These are phyloP conservation scores for Taurulus bubalis DNA, from an alignment of 2,113 vertebrate genomes.

Conservation along the genomic window DNA sequence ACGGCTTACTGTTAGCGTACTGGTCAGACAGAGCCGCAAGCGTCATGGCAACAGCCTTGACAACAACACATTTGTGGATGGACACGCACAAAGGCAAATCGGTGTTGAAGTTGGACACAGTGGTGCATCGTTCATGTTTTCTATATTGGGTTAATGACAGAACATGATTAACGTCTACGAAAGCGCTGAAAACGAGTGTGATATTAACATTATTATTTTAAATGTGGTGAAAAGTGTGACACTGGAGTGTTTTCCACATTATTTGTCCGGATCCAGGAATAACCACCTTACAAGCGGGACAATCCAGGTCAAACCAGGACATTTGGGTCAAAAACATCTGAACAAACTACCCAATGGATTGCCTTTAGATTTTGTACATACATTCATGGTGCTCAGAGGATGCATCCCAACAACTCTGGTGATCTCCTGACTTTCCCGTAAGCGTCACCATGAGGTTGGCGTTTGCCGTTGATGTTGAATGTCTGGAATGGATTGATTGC, in stretches of 20 bases:
- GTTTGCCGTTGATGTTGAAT: not conserved
- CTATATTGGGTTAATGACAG: not conserved
- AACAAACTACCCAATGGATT: not conserved
- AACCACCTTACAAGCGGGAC: not conserved
- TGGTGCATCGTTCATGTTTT: not conserved
- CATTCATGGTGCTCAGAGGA: not conserved
- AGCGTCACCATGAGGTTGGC: not conserved
- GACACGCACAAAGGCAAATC: not conserved
- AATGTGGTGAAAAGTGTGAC: not conserved
- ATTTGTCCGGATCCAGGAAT: not conserved
- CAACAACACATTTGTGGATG: not conserved
- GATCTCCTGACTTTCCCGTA: not conserved
- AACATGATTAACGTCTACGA: not conserved
- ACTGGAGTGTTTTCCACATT: not conserved
- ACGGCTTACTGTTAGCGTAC: not conserved
- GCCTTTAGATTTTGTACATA: not conserved
- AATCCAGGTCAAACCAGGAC: not conserved
- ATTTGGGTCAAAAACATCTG: slow-evolving; percentile 10
- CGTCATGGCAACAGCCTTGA: not conserved
- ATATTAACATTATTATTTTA: not conserved
- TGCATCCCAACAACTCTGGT: not conserved
- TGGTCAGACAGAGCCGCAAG: not conserved
- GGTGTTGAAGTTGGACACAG: not conserved
- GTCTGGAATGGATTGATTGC: not conserved
- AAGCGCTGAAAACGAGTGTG: too few species aligned